These are phyloP conservation scores for Cyprinodon brontotheroides DNA, from an alignment of 2,113 vertebrate species.

Conservation along the genomic window DNA sequence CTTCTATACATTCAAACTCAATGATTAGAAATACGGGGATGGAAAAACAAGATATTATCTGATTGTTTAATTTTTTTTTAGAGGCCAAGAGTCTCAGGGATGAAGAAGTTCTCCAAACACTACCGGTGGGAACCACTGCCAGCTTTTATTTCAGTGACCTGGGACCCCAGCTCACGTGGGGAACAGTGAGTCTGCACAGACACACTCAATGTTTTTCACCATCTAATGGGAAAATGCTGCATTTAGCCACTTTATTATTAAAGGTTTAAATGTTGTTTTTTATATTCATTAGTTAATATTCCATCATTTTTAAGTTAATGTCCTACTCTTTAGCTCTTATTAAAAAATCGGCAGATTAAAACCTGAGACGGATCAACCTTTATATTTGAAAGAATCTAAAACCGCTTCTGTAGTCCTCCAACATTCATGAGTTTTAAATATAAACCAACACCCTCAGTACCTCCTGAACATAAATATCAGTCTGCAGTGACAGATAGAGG, in stretches of 20 bases:
- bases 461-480: slow-evolving; percentile 56
- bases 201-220: background rate
- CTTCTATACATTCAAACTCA: background rate
- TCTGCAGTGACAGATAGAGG: slow-evolving; percentile 46
- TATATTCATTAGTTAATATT: background rate
- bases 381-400: slow-evolving; percentile 23
- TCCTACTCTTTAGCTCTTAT: background rate
- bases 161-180: slow-evolving; percentile 95
- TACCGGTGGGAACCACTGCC: slow-evolving; percentile 94
- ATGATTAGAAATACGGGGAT: background rate
- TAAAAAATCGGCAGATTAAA: background rate
- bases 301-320: background rate
- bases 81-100: slow-evolving; percentile 90
- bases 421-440: slow-evolving; percentile 36
- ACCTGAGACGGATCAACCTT: background rate
- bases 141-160: slow-evolving; percentile 93
- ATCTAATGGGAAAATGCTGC: background rate
- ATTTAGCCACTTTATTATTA: background rate
- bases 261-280: background rate
- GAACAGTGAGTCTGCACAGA: slow-evolving; percentile 84
- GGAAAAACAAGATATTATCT: background rate
- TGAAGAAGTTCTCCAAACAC: slow-evolving; percentile 90
- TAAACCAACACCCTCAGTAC: slow-evolving; percentile 35
- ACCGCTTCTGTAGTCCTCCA: slow-evolving; percentile 4
- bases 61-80: slow-evolving; percentile 59